Evolutionary conservation across 2,797 vertebrate genomes (phyloP).

Genomic region (Botia kubotai): DNA sequence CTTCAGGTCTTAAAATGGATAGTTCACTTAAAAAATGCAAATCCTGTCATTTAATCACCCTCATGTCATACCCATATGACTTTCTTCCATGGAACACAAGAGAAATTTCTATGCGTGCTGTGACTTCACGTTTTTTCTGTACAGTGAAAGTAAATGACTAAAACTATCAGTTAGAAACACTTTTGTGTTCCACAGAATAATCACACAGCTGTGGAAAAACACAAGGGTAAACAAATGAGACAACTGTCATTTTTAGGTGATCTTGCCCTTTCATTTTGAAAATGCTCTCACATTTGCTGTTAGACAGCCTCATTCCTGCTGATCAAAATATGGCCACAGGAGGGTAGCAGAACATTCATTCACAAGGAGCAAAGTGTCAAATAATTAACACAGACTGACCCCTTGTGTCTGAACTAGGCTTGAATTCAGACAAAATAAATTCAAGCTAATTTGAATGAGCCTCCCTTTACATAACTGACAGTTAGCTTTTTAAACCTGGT

Average conservation of each 20-base stretch:
- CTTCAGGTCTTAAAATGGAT: background rate
- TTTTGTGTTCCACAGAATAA: background rate
- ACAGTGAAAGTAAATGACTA: background rate
- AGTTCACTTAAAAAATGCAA: background rate
- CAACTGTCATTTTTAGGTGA: background rate
- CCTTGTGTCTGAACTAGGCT: background rate
- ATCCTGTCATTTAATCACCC: background rate
- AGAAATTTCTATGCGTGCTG: background rate
- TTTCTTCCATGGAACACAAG: background rate
- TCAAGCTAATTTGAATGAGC: too few species aligned
- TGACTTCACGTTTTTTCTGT: background rate
- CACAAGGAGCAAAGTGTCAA: background rate
- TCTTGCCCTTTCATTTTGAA: background rate
- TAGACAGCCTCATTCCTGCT: conserved; percentile 1
- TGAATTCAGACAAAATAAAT: background rate
- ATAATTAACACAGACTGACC: background rate
- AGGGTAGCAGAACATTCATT: conserved; percentile 29
- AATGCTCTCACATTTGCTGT: background rate
- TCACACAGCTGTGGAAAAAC: background rate
- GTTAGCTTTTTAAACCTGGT: background rate
- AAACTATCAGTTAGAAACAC: background rate
- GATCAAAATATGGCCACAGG: conserved; percentile 16
- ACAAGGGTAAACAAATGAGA: background rate
- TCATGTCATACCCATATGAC: background rate
- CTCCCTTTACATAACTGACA: background rate